Percentiles rank a stretch among this genome's conserved stretches.
Conservation (phyloP, 2,797 vertebrate genomes). For the Vespertilio murinus region DNA sequence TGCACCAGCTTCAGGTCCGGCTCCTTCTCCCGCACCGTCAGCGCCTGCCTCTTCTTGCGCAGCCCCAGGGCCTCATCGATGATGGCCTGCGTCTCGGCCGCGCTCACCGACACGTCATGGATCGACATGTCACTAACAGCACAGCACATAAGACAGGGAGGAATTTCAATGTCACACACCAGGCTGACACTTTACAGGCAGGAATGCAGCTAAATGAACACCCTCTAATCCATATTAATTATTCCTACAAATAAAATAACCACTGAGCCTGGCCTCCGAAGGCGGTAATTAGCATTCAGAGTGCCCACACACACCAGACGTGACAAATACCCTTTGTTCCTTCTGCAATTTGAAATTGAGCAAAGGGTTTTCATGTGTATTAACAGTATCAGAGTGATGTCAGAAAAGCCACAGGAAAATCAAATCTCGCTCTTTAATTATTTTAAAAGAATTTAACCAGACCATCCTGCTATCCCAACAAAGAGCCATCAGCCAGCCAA, state of each 20-base stretch:
- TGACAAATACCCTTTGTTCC: slow-evolving; percentile 37
- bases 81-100: slow-evolving; percentile 89
- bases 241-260: slow-evolving; percentile 47
- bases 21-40: slow-evolving; percentile 87
- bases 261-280: background rate
- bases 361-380: background rate
- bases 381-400: background rate
- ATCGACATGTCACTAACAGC: slow-evolving; percentile 91
- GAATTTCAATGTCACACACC: background rate
- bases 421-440: background rate
- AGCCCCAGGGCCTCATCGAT: slow-evolving; percentile 93
- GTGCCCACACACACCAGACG: background rate
- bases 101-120: slow-evolving; percentile 90
- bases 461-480: background rate
- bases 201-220: background rate
- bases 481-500: background rate
- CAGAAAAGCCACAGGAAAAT: slow-evolving; percentile 19
- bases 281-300: slow-evolving; percentile 19
- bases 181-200: background rate
- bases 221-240: slow-evolving; percentile 12
- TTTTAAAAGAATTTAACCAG: background rate
- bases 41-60: slow-evolving; percentile 89
- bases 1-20: slow-evolving; percentile 92
- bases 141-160: background rate
- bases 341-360: background rate